These are phyloP conservation scores for Apamea epomidion DNA, from an alignment of 2,888 invertebrate species.

Conservation along the genomic window DNA sequence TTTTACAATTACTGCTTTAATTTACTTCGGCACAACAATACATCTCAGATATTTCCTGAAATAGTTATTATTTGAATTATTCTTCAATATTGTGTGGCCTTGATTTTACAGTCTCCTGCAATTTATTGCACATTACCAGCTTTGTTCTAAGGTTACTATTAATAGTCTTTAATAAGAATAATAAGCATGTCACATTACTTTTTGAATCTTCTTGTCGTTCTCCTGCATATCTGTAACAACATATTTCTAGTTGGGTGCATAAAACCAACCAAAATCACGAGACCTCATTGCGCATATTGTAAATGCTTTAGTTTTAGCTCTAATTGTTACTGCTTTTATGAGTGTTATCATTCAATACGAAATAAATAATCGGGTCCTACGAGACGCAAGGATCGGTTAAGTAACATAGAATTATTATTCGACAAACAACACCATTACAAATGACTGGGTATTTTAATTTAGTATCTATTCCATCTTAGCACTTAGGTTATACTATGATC, in stretches of 20 bases:
- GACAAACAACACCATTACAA: not conserved
- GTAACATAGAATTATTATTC: not conserved
- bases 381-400: too few relatives aligned
- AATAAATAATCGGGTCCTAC: not conserved
- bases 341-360: not conserved
- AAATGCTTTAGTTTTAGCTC: too few relatives aligned
- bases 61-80: not conserved
- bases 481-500: slow-evolving; percentile 35
- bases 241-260: not conserved
- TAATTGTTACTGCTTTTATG: not conserved
- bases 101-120: not conserved
- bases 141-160: not conserved
- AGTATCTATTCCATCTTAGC: slow-evolving; percentile 13
- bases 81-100: not conserved
- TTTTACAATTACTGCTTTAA: not conserved
- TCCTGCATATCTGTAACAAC: not conserved
- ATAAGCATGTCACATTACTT: not conserved
- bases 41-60: not conserved
- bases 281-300: not conserved
- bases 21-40: not conserved
- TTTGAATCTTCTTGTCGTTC: not conserved
- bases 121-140: not conserved
- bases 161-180: not conserved
- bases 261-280: not conserved
- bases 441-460: not conserved